Evolutionary conservation across 2,797 vertebrate genomes (phyloP), one percentile per base, ranked within the genome.

Genomic region (Molossus alvarezi): DNA sequence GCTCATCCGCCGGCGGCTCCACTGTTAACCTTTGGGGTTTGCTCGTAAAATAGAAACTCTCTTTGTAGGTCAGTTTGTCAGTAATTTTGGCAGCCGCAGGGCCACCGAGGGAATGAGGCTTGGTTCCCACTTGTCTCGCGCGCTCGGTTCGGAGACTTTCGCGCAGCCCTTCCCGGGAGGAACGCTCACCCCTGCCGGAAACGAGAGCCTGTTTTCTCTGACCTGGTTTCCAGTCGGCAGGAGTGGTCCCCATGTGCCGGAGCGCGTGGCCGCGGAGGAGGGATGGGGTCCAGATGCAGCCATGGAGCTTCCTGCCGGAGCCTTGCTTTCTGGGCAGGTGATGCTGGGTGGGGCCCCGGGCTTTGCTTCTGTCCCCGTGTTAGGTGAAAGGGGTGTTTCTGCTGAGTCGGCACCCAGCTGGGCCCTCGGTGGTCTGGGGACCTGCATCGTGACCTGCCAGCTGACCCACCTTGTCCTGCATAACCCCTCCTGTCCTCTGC

Each of bases 21-120:
- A 72, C 91, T 95, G 97, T 60, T 97, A 96, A 98, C 96, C 97
- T 97, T 95, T 97, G 97, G 97, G 97, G 97, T 97, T 97, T 98
- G 97, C 95, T 96, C 97, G 71, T 81, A 90, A 98, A 98, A 97
- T 97, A 96, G 94, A 97, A 96, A 97, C 90, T 96, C 89, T 83
- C 94, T 94, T 98, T 98, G 97, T 97, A 0, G 0, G 96, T 98
- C 95, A 95, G 11, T 97, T 97, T 98, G 94, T 97, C 96, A 97
- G 96, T 97, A 94, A 96, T 79, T 98, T 93, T 97, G 97, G 97
- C 90, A 98, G 95, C 94, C 86, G 97, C 96, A n/a, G 97, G 96
- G 95, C 98, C 90, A 97, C 97, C 82, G 25, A 97, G 97, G 97
- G 95, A 97, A 95, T 90, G 91, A 96, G 89, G 90, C 94, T 92